Percentiles rank a stretch among this genome's conserved stretches.
Evolutionary conservation across 2,113 vertebrate species (phyloP).

Genomic region (Halichoeres trimaculatus): DNA sequence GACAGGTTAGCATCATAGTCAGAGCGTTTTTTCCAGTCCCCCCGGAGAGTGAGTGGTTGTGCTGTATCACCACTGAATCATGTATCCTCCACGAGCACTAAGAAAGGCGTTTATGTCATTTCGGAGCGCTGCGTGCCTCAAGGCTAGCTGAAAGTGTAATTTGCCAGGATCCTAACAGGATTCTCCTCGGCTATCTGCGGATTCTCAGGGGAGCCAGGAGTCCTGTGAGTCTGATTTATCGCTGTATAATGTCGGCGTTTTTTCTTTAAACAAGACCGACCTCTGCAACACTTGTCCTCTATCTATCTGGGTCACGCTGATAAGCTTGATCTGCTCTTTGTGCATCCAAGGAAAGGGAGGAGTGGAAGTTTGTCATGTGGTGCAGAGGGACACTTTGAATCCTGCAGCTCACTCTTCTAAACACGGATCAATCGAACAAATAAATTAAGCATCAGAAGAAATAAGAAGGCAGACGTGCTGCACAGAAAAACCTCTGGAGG

Average conservation of each 20-base stretch:
- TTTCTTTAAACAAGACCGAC: conserved; percentile 66
- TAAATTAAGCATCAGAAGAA: conserved; percentile 20
- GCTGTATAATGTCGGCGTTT: conserved; percentile 56
- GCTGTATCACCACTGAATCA: conserved; percentile 33
- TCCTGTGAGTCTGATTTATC: conserved; percentile 61
- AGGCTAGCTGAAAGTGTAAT: conserved; percentile 51
- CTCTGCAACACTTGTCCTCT: conserved; percentile 53
- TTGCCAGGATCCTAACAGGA: conserved; percentile 56
- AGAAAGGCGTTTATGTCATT: conserved; percentile 39
- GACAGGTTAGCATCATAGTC: conserved; percentile 70
- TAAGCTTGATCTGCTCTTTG: conserved; percentile 60
- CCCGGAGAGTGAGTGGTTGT: conserved; percentile 46
- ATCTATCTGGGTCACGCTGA: conserved; percentile 73
- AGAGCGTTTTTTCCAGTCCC: conserved; percentile 36
- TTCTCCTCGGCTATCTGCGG: conserved; percentile 51
- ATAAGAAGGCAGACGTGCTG: conserved; percentile 19
- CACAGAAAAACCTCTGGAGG: conserved; percentile 41
- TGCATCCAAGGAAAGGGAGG: conserved; percentile 34
- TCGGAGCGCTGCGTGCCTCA: conserved; percentile 37
- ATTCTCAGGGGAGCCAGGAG: conserved; percentile 47
- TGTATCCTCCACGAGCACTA: conserved; percentile 37
- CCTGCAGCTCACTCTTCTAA: neutral
- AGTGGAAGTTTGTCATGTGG: conserved; percentile 34
- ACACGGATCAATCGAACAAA: neutral
- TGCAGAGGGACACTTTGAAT: neutral